A percentile compares a stretch with the other conserved stretches of the same genome.
Evolutionary conservation across 2,113 vertebrate genomes (phyloP).

Genomic region (Myotis lucifugus): DNA sequence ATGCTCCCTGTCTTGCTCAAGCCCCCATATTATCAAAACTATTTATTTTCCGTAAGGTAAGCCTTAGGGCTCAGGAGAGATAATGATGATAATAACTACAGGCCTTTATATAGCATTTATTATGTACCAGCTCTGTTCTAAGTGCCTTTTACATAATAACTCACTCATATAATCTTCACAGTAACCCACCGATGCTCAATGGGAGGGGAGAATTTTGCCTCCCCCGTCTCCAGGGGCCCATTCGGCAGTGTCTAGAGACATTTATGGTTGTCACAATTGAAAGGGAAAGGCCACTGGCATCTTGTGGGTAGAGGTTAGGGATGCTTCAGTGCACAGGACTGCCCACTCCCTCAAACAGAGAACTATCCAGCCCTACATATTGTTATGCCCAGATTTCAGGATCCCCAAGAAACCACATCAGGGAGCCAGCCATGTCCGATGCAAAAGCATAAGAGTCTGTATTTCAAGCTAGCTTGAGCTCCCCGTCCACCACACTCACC

Average conservation of each 20-base stretch:
- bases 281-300: not conserved
- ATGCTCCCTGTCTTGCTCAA: not conserved
- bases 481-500: no score
- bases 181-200: not conserved
- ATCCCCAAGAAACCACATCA: no score
- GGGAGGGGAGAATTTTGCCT: not conserved
- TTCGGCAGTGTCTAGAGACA: not conserved
- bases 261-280: not conserved
- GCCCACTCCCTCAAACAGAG: not conserved
- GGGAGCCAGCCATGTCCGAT: no score
- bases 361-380: not conserved
- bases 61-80: not conserved
- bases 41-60: not conserved
- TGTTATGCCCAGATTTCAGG: no score
- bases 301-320: not conserved
- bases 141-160: not conserved
- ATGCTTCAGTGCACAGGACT: not conserved
- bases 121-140: not conserved
- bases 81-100: not conserved
- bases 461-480: no score
- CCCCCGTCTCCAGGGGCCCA: not conserved
- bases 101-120: not conserved
- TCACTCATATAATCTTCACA: not conserved
- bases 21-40: not conserved
- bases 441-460: no score